These are phyloP conservation scores for Plutella xylostella DNA, from an alignment of 2,888 invertebrate species.

Conservation along the genomic window DNA sequence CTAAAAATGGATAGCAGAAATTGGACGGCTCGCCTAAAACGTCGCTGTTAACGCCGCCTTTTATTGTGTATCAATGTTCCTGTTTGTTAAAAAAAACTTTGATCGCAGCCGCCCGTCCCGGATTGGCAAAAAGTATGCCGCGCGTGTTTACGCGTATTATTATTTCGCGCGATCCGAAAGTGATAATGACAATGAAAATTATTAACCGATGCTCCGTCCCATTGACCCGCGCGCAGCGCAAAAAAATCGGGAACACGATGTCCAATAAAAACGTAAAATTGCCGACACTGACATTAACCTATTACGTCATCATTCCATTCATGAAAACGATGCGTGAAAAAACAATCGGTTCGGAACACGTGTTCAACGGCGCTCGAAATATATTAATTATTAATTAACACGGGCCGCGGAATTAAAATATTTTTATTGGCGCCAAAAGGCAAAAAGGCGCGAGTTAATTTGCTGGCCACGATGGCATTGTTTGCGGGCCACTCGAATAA, in stretches of 20 bases:
- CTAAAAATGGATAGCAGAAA: not conserved
- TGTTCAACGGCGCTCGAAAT: conserved; percentile 62
- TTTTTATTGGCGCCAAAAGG: conserved; percentile 65
- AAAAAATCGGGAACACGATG: conserved; percentile 53
- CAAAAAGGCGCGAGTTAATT: conserved; percentile 65
- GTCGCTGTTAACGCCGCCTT: conserved; percentile 14
- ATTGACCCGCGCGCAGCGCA: conserved; percentile 56
- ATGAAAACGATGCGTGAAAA: conserved; percentile 60
- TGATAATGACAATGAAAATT: conserved; percentile 69
- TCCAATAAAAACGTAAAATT: conserved; percentile 68
- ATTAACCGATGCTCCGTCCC: conserved; percentile 61
- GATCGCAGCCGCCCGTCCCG: not conserved
- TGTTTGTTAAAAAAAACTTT: too few species aligned
- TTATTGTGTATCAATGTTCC: too few species aligned
- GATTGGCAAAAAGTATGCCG: not conserved
- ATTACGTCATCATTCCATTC: conserved; percentile 69
- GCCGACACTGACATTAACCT: conserved; percentile 65
- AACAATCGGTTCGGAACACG: conserved; percentile 62
- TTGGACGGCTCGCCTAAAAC: conserved; percentile 17
- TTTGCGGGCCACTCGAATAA: conserved; percentile 62
- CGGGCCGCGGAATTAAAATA: conserved; percentile 61
- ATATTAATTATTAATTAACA: conserved; percentile 69
- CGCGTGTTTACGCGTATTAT: conserved; percentile 20
- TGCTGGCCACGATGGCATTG: conserved; percentile 63
- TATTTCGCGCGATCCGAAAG: conserved; percentile 44